A percentile compares a stretch with the other conserved stretches of the same genome.
These are phyloP conservation scores for Xylota segnis DNA, from an alignment of 2,888 invertebrate species.

Conservation along the genomic window DNA sequence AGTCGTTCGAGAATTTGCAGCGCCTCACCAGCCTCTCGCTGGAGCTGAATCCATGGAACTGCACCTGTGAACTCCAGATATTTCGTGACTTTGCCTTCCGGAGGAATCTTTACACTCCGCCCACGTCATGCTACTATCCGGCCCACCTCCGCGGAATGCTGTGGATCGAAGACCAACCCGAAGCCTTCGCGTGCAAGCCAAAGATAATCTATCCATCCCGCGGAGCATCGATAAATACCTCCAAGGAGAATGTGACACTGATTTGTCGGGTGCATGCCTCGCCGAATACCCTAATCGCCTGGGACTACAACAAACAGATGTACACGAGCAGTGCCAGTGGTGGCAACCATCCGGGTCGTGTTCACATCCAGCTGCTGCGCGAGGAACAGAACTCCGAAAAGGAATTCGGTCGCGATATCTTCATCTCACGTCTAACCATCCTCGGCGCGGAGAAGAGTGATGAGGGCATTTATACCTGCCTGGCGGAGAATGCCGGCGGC, in stretches of 20 bases:
- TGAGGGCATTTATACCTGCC: constrained; percentile 90
- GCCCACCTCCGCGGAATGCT: constrained; percentile 88
- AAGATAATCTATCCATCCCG: constrained; percentile 88
- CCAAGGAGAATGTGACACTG: constrained; percentile 89
- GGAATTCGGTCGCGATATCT: constrained; percentile 81
- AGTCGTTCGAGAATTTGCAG: constrained; percentile 87
- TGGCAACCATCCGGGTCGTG: constrained; percentile 77
- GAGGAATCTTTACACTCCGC: constrained; percentile 90
- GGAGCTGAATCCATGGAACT: constrained; percentile 94
- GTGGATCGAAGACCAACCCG: constrained; percentile 89
- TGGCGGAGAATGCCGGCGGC: constrained; percentile 93
- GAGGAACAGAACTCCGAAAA: constrained; percentile 82
- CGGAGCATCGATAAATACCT: constrained; percentile 87
- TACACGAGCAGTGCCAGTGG: constrained; percentile 72
- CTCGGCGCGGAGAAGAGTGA: constrained; percentile 87
- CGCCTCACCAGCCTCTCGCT: constrained; percentile 90
- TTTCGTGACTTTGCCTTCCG: constrained; percentile 91
- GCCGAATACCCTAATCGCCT: constrained; percentile 90
- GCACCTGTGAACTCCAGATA: constrained; percentile 92
- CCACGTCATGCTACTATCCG: constrained; percentile 90
- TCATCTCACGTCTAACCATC: constrained; percentile 86
- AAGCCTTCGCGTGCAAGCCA: constrained; percentile 93
- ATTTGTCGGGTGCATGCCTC: constrained; percentile 91
- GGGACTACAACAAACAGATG: constrained; percentile 87
- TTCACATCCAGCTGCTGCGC: constrained; percentile 81